Evolutionary conservation across 2,888 invertebrate species (phyloP), one percentile per base, ranked within the genome.

Genomic region (Ptilodon capucinus): DNA sequence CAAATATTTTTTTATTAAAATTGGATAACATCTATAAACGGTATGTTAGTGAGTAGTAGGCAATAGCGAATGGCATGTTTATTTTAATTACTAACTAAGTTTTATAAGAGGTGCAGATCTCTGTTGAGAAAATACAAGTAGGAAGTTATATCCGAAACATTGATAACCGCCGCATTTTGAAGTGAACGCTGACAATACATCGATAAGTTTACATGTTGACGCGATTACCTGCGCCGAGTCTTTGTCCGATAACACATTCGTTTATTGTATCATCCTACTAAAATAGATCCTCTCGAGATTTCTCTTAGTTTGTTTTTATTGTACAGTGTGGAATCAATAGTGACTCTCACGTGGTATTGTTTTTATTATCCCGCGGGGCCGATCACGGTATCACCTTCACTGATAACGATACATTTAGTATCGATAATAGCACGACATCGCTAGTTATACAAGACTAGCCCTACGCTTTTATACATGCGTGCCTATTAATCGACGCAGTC

Each of bases 341-440:
- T 54, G 63, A 63, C 62, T 71, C 83, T 88, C 90, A 88, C 89
- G 86, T 89, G 89, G 79, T 76, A 81, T 83, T 90, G 89, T 91
- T 88, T 89, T 87, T 86, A 84, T 85, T 85, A 81, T 83, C 75
- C 81, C 71, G 70, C 64, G 68, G 61, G 57, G 64, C 61, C 63
- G 62, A 51, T 68, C 60, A 57, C 67, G 69, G 73, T 83, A 82
- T 78, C 80, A 64, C 58, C 58, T 56, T 34, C 54, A 55, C 60
- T 73, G 84, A 89, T 86, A 85, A 79, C 74, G 74, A 76, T 54
- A 66, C 43, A 71, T 74, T 67, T 64, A 45, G 44, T 70, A 71
- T 65, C 66, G 72, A 79, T 81, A 66, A 66, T 51, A 42, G 41
- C 51, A 48, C 48, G 32, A 43, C 41, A 39, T 40, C 36, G 35